Conservation (phyloP, 2,888 invertebrate species). For the Cyclophora punctaria region DNA sequence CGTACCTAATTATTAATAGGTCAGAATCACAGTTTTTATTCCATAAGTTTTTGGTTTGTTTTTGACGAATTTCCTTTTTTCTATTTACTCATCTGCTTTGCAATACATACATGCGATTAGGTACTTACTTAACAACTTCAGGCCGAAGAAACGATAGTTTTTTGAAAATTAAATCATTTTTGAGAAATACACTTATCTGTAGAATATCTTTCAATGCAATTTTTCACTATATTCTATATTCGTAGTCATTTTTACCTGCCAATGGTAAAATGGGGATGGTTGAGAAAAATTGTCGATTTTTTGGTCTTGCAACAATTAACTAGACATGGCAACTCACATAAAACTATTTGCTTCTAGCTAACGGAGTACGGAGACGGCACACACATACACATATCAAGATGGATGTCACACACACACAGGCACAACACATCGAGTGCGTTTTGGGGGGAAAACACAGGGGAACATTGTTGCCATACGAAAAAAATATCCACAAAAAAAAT, state of each 20-base stretch:
- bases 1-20: too few species aligned
- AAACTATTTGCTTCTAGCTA: conserved; percentile 71
- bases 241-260: too few species aligned
- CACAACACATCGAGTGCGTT: conserved; percentile 53
- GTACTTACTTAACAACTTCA: neutral
- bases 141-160: too few species aligned
- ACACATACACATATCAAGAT: conserved; percentile 73
- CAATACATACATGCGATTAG: conserved; percentile 1
- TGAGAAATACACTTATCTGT: too few species aligned
- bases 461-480: conserved; percentile 42
- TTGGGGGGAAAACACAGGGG: conserved; percentile 34
- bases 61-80: neutral
- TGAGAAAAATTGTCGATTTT: neutral
- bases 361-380: conserved; percentile 61
- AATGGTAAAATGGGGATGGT: too few species aligned
- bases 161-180: too few species aligned
- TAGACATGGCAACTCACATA: conserved; percentile 54
- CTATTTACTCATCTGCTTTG: neutral
- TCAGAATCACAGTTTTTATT: too few species aligned
- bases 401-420: conserved; percentile 64
- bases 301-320: conserved; percentile 6
- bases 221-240: too few species aligned
- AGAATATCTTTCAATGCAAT: too few species aligned
- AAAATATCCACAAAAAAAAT: conserved; percentile 25
- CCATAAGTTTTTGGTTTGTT: too few species aligned